Evolutionary conservation across 2,888 invertebrate genomes (phyloP).

Genomic region (Rotaria sp.): DNA sequence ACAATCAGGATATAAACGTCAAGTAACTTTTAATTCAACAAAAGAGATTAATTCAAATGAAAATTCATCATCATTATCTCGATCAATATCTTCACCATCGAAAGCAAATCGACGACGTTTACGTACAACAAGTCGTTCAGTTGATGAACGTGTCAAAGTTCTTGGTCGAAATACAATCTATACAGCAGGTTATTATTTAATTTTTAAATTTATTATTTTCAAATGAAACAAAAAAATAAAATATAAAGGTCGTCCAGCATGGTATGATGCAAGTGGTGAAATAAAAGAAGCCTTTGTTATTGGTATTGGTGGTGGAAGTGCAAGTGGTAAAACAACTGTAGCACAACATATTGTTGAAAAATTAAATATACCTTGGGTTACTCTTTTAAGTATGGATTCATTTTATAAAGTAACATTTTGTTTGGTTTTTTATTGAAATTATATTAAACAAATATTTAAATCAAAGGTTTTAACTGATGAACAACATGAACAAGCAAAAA

Average conservation of each 20-base stretch:
- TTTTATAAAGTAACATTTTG: conserved; percentile 67
- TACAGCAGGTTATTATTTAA: neutral
- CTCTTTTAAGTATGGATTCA: conserved; percentile 88
- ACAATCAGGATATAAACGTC: neutral
- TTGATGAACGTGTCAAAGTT: neutral
- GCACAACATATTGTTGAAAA: conserved; percentile 76
- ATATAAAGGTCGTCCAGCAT: conserved; percentile 88
- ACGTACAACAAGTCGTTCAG: neutral
- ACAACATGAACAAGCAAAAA: conserved; percentile 74
- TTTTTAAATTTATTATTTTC: neutral
- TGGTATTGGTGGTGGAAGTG: conserved; percentile 96
- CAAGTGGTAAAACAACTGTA: conserved; percentile 96
- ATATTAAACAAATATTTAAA: neutral
- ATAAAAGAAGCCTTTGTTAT: conserved; percentile 95
- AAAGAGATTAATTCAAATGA: neutral
- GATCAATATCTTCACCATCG: neutral
- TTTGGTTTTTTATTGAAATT: no score
- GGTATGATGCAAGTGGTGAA: conserved; percentile 93
- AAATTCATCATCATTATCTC: neutral
- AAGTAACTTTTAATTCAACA: neutral
- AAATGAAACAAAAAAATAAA: neutral
- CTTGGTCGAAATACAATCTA: neutral
- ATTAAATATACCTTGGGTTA: conserved; percentile 95
- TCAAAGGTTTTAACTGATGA: conserved; percentile 76
- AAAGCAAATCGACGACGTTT: neutral